These are phyloP conservation scores for Puma concolor DNA, from an alignment of 2,113 vertebrate species.

Conservation along the genomic window DNA sequence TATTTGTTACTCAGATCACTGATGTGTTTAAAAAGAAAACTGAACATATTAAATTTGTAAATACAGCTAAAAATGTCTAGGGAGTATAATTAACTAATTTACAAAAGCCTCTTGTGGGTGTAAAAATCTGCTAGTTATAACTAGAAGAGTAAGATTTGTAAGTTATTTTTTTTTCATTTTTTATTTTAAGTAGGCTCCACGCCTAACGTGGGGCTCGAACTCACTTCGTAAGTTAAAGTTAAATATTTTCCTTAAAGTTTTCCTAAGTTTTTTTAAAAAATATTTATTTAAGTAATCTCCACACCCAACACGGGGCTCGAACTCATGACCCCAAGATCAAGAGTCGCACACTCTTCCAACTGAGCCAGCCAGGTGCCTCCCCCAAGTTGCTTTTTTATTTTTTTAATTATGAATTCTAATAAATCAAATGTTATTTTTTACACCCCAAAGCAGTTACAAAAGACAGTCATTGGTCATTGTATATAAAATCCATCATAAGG, in stretches of 20 bases:
- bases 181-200: background rate
- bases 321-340: background rate
- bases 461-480: background rate
- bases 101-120: background rate
- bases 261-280: background rate
- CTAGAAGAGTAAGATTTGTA: background rate
- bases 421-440: background rate
- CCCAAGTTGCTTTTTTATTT: background rate
- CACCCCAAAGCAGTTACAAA: background rate
- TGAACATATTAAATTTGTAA: slow-evolving; percentile 5
- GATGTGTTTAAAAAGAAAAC: slow-evolving; percentile 16
- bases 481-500: background rate
- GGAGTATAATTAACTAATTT: background rate
- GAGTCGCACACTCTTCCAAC: background rate
- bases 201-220: background rate
- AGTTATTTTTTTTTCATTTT: background rate
- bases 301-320: background rate
- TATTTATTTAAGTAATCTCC: background rate
- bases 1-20: background rate
- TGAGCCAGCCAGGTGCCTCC: background rate
- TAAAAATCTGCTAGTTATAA: background rate
- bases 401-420: background rate
- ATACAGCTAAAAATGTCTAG: slow-evolving; percentile 2
- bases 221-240: background rate
- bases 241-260: background rate